These are phyloP conservation scores for Toxotes jaculatrix DNA, from an alignment of 2,113 vertebrate genomes.

Conservation along the genomic window DNA sequence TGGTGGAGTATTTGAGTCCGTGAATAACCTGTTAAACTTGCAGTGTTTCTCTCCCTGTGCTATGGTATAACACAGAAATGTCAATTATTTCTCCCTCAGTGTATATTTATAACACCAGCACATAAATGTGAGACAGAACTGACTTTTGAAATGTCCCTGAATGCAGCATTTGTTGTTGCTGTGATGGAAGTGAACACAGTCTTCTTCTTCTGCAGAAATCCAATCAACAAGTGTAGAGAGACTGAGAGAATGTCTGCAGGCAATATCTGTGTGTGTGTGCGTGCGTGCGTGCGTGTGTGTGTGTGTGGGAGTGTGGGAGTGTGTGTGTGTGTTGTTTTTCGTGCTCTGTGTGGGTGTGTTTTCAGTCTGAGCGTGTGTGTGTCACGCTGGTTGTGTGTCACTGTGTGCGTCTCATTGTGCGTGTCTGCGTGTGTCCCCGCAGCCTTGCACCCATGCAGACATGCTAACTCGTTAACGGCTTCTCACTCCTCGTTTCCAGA, in stretches of 20 bases:
- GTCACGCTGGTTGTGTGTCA: slow-evolving; percentile 23
- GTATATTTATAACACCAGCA: neutral
- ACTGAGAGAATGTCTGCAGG: slow-evolving; percentile 54
- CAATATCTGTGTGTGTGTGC: neutral
- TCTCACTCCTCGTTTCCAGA: slow-evolving; percentile 76
- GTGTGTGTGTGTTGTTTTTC: slow-evolving; percentile 24
- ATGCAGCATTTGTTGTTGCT: neutral
- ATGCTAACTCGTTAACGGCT: slow-evolving; percentile 80
- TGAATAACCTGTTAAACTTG: slow-evolving; percentile 1
- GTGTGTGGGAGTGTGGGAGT: slow-evolving; percentile 10
- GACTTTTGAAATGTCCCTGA: slow-evolving; percentile 1
- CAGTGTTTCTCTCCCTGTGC: neutral
- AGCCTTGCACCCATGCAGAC: slow-evolving; percentile 75
- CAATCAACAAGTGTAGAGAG: slow-evolving; percentile 54
- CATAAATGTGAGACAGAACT: too few relatives aligned
- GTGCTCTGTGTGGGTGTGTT: slow-evolving; percentile 13
- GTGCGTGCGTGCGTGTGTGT: slow-evolving; percentile 7
- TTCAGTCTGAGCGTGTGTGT: slow-evolving; percentile 19
- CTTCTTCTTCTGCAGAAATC: slow-evolving; percentile 32
- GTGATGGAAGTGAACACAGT: slow-evolving; percentile 6
- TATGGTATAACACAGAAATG: neutral
- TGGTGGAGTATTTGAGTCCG: neutral
- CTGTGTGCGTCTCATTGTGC: slow-evolving; percentile 7
- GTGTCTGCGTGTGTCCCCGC: slow-evolving; percentile 39
- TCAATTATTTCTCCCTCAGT: neutral